Evolutionary conservation across 2,113 vertebrate species (phyloP).

Genomic region (Centrocercus urophasianus): DNA sequence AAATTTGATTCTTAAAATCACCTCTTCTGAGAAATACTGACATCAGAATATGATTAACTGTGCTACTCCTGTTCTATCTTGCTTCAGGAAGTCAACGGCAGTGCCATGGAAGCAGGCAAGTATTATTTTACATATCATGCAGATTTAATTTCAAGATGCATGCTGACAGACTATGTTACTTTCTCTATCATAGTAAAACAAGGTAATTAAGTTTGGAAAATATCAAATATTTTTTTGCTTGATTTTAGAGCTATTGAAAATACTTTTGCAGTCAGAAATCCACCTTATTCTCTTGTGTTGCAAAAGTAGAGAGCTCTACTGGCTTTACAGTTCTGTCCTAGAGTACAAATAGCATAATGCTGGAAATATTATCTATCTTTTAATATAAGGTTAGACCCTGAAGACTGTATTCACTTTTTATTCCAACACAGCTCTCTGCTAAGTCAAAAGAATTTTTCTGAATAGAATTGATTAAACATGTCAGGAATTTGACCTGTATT

Average conservation of each 20-base stretch:
- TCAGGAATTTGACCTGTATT: background rate
- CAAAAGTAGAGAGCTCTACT: background rate
- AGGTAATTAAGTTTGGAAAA: background rate
- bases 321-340: background rate
- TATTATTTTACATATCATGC: background rate
- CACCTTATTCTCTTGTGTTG: background rate
- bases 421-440: background rate
- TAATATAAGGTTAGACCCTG: background rate
- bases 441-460: background rate
- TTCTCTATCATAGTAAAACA: background rate
- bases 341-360: background rate
- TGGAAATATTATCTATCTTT: background rate
- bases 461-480: background rate
- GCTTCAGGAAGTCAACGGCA: background rate
- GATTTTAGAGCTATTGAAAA: background rate
- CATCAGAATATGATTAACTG: background rate
- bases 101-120: background rate
- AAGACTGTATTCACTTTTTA: background rate
- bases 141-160: background rate
- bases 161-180: background rate
- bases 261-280: background rate
- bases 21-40: background rate
- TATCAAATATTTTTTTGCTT: background rate
- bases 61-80: background rate
- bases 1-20: background rate